Base-by-base conservation (phyloP, 2,797 vertebrate species). In the Gymnoscopelus microlampas region DNA sequence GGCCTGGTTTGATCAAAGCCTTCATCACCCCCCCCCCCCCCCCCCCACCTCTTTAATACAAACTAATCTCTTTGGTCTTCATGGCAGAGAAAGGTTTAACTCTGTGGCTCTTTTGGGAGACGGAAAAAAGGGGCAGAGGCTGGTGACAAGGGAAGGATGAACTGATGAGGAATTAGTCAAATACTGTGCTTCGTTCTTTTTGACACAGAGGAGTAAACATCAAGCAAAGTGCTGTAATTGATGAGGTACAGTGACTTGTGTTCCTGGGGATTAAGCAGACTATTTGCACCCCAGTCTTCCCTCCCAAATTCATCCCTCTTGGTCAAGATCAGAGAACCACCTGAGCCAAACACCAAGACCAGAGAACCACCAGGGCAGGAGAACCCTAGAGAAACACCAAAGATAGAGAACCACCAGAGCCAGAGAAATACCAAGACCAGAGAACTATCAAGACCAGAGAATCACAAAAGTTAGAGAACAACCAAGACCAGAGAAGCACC, bases 11-110 rank as follows among this genome's bases (percentile, higher is more conserved):
- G 72, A 69, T 69, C 66, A 63, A 54, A 74, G 60, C 12, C 23
- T 12, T 24, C 47, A 44, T 15, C 8, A 4, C 15, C 39, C 15
- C 39, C 2, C 3, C 10, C 48, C 3, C 10, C 48, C 48, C 48
- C 48, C 48, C 48, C 48, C 12, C 11, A 12, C 23, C 3, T 2
- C 11, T 62, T 62, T 44, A 56, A 50, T 57, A 15, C 35, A 68
- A 62, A 54, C 53, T 55, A 60, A 69, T 75, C 66, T 65, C 35
- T n/a, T 35, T 69, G n/a, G 49, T 64, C 29, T 60, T 55, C 55
- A 54, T 55, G 35, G 65, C 50, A 71, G 49, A 53, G 9, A 23
- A 13, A 56, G 8, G 50, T 26, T 55, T 56, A 10, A 61, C 19
- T 8, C 24, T 26, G 26, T 53, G 26, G 26, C 35, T 48, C 5